Percentiles rank a stretch among this genome's conserved stretches.
Evolutionary conservation across 2,888 invertebrate species (phyloP).

Genomic region (Zaprionus lineosus): DNA sequence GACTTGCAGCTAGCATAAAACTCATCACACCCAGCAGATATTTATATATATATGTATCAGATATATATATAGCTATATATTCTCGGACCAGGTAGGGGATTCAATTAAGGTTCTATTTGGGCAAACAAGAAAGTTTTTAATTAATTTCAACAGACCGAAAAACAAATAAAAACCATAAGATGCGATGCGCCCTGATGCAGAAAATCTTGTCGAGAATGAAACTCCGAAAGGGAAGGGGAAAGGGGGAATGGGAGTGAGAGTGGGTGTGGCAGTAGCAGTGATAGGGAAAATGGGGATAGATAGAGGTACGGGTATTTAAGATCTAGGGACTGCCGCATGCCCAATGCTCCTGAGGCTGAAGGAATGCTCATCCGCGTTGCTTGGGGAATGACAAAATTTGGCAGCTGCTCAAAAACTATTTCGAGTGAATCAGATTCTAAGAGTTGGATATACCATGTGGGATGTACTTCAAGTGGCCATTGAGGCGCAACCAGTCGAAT

Average conservation of each 20-base stretch:
- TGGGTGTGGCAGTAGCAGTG: neutral
- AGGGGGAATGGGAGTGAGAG: slow-evolving; percentile 23
- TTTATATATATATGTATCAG: no score
- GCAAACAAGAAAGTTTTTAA: slow-evolving; percentile 78
- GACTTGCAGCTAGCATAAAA: slow-evolving; percentile 43
- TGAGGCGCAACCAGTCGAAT: slow-evolving; percentile 37
- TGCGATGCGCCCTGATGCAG: slow-evolving; percentile 54
- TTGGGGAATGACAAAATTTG: slow-evolving; percentile 56
- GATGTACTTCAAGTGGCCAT: slow-evolving; percentile 45
- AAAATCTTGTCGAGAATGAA: slow-evolving; percentile 53
- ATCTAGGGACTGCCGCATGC: no score
- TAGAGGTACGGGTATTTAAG: no score
- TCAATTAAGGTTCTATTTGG: slow-evolving; percentile 74
- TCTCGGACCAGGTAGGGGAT: slow-evolving; percentile 43
- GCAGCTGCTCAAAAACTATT: slow-evolving; percentile 72
- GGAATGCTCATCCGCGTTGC: slow-evolving; percentile 50
- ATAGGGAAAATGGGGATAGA: neutral
- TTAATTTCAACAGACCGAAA: slow-evolving; percentile 81
- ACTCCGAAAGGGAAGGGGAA: slow-evolving; percentile 15
- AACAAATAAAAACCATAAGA: slow-evolving; percentile 66
- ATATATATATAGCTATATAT: no score
- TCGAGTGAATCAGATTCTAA: slow-evolving; percentile 44
- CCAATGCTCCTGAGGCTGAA: slow-evolving; percentile 22
- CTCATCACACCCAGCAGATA: slow-evolving; percentile 46
- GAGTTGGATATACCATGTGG: slow-evolving; percentile 13